Conservation (phyloP, 2,113 vertebrate species). For the Aphyosemion australe region DNA sequence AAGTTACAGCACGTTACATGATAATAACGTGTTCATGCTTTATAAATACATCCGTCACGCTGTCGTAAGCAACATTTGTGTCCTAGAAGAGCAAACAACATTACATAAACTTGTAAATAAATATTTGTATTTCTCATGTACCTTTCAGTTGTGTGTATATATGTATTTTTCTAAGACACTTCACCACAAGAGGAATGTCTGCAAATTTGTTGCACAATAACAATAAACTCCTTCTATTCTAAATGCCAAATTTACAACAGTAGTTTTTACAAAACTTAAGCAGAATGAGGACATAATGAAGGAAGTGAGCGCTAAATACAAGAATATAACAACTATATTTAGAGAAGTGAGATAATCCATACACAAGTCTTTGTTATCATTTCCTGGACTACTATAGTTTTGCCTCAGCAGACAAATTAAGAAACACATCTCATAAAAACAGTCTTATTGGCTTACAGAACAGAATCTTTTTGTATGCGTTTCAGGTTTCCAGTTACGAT, state of each 20-base stretch:
- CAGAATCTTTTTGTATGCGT: neutral
- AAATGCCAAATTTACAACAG: neutral
- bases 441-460: neutral
- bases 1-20: too few relatives aligned
- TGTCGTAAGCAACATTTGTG: too few relatives aligned
- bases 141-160: too few relatives aligned
- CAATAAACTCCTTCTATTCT: too few relatives aligned
- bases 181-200: too few relatives aligned
- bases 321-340: neutral
- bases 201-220: too few relatives aligned
- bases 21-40: neutral
- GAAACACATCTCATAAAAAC: neutral
- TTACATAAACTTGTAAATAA: too few relatives aligned
- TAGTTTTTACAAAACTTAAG: neutral
- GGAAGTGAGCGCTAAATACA: constrained; percentile 12
- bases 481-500: constrained; percentile 8
- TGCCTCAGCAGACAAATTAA: neutral
- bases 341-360: constrained; percentile 19
- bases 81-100: too few relatives aligned
- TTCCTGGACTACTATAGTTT: neutral
- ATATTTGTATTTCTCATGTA: too few relatives aligned
- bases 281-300: neutral
- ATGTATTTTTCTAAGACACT: too few relatives aligned
- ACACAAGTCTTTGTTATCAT: neutral
- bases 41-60: neutral